These are phyloP conservation scores for Platysternon megacephalum DNA, from an alignment of 2,113 vertebrate species.

Conservation along the genomic window DNA sequence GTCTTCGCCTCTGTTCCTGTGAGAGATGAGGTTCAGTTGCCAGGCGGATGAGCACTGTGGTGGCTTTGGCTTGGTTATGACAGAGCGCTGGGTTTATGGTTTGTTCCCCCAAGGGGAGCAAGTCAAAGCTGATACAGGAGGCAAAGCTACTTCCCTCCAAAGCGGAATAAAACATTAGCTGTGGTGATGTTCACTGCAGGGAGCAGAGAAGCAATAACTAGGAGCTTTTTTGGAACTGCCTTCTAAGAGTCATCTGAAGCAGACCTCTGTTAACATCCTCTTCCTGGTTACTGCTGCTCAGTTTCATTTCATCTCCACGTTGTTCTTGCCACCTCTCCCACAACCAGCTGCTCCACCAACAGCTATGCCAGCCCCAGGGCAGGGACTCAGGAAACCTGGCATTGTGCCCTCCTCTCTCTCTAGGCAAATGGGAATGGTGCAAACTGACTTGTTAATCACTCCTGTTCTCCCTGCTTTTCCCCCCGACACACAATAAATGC, in stretches of 20 bases:
- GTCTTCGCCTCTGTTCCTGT: background rate
- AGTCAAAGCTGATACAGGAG: background rate
- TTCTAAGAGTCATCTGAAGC: background rate
- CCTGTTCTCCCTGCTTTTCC: background rate
- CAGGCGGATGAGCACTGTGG: background rate
- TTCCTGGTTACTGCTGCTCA: slow-evolving; percentile 25
- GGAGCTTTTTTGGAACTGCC: background rate
- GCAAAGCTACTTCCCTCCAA: background rate
- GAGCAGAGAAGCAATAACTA: background rate
- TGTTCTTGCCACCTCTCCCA: slow-evolving; percentile 38
- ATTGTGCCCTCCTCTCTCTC: background rate
- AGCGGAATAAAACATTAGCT: background rate
- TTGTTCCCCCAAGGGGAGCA: background rate
- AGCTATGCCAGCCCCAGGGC: background rate
- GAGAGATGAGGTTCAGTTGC: background rate
- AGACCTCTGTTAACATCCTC: slow-evolving; percentile 35
- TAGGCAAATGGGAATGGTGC: rapidly evolving
- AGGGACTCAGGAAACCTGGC: background rate
- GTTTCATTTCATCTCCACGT: background rate
- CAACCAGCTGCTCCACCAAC: slow-evolving; percentile 30
- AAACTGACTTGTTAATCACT: background rate
- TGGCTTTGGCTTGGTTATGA: background rate
- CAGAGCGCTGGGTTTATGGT: rapidly evolving
- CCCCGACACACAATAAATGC: background rate
- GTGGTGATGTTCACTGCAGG: background rate